These are phyloP conservation scores for Gallinago solitaria DNA, from an alignment of 2,797 vertebrate species.

Conservation along the genomic window DNA sequence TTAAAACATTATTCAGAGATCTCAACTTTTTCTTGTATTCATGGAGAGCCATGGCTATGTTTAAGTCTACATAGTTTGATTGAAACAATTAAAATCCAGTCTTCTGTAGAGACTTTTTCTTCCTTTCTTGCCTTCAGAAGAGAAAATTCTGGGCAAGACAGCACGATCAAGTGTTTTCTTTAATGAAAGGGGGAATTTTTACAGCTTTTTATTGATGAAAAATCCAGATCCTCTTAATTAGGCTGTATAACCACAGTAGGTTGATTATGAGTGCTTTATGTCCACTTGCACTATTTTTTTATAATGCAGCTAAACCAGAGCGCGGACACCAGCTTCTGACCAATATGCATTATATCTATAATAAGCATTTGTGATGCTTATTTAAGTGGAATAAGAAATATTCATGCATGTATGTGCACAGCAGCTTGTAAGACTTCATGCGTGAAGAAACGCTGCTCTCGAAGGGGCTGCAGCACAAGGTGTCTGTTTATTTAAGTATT, in stretches of 20 bases:
- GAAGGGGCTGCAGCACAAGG: neutral
- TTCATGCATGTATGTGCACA: neutral
- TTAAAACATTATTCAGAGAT: neutral
- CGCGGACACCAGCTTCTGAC: neutral
- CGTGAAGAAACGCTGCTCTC: neutral
- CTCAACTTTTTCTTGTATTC: neutral
- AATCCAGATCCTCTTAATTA: neutral
- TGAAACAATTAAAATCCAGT: neutral
- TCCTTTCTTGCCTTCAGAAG: neutral
- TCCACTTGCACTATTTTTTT: neutral
- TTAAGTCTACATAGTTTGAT: neutral
- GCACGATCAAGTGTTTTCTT: neutral
- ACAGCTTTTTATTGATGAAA: neutral
- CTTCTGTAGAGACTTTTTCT: neutral
- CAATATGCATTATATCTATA: neutral
- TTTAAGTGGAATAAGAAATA: slow-evolving; percentile 6
- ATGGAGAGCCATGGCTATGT: neutral
- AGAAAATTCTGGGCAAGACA: neutral
- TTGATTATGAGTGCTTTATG: neutral
- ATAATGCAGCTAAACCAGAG: neutral
- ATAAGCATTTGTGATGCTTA: neutral
- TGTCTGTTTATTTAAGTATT: neutral
- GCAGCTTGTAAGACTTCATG: neutral
- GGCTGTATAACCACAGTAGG: neutral
- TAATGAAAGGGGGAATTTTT: neutral